phyloP scores from a whole-genome alignment of 2,888 invertebrate species.

The Leptopilina myrica region DNA sequence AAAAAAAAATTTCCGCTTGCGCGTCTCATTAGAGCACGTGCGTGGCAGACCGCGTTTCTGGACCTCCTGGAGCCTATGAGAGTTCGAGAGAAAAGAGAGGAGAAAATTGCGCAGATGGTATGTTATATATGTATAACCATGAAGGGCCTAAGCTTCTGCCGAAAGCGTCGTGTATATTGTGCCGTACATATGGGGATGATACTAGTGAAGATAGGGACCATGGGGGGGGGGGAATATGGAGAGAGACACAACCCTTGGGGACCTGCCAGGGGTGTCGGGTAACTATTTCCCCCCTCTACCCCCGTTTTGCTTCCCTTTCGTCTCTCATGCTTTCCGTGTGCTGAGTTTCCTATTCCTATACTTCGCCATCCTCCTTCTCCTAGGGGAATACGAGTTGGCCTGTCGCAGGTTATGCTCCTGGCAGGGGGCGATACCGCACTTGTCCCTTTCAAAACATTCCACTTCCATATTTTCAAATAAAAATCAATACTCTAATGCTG shows the following conservation, averaged over 20 bases:
- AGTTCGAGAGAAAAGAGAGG: neutral
- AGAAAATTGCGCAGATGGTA: conserved; percentile 33
- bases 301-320: too few species aligned
- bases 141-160: neutral
- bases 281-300: conserved; percentile 44
- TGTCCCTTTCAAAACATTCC: conserved; percentile 50
- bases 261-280: conserved; percentile 52
- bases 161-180: neutral
- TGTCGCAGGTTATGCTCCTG: conserved; percentile 47
- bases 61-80: conserved; percentile 40
- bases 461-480: conserved; percentile 29
- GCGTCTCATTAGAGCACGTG: conserved; percentile 34
- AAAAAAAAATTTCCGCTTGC: neutral
- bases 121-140: neutral
- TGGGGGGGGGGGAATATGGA: conserved; percentile 6
- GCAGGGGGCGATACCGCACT: conserved; percentile 45
- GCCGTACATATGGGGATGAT: conserved; percentile 31
- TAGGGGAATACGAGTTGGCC: conserved; percentile 41
- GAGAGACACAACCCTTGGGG: conserved; percentile 44
- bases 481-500: neutral
- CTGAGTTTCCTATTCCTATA: neutral
- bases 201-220: conserved; percentile 22
- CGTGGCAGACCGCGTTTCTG: conserved; percentile 25
- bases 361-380: conserved; percentile 19
- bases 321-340: neutral